phyloP scores from a whole-genome alignment of 2,113 vertebrate genomes.

The Excalfactoria chinensis region DNA sequence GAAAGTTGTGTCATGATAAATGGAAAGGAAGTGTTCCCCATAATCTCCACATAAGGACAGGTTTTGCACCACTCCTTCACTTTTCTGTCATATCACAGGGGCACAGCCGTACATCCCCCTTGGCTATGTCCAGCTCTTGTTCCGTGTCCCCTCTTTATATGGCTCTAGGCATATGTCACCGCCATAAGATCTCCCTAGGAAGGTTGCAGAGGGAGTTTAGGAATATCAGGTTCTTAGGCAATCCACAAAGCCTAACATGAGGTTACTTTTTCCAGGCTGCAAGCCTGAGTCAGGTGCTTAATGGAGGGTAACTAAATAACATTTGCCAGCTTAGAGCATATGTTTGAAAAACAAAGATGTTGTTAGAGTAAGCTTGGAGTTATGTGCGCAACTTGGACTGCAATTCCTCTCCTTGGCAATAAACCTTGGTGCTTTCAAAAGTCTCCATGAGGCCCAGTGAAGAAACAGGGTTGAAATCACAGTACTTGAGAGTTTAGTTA shows the following conservation, averaged over 20 bases:
- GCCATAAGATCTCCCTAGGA: neutral
- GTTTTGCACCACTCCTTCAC: neutral
- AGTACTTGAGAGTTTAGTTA: neutral
- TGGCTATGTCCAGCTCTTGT: neutral
- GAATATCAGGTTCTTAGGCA: constrained; percentile 50
- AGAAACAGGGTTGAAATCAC: neutral
- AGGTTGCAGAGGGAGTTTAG: neutral
- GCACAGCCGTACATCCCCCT: accelerated
- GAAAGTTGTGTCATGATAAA: constrained; percentile 29
- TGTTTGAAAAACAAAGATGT: constrained; percentile 49
- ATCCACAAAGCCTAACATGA: constrained; percentile 30
- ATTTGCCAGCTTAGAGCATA: neutral
- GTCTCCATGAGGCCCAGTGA: neutral
- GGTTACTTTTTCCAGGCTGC: constrained; percentile 66
- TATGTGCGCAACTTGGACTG: neutral
- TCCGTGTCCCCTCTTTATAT: neutral
- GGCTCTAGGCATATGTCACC: neutral
- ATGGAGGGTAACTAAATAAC: constrained; percentile 10
- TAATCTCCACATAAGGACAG: neutral
- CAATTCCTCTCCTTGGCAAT: neutral
- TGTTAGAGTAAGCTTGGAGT: constrained; percentile 6
- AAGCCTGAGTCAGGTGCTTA: constrained; percentile 57
- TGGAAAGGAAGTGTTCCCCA: neutral
- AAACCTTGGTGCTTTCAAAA: neutral
- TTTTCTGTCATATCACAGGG: neutral